Percentiles rank a stretch among this genome's conserved stretches.
Conservation (phyloP, 2,113 vertebrate genomes). For the Cichladusa arquata region DNA sequence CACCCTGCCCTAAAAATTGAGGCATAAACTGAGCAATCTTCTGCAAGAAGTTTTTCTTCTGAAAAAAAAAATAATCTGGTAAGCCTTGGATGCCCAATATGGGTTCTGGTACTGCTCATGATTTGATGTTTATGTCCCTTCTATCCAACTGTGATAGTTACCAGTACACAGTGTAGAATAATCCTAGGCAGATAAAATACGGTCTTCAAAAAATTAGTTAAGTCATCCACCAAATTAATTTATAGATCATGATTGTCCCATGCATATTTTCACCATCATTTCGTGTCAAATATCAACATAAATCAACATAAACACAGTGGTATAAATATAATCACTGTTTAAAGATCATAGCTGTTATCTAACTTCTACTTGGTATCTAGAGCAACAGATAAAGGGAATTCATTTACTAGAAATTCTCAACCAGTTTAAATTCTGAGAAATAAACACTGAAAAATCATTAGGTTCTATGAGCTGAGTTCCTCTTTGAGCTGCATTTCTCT, state of each 20-base stretch:
- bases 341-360: not conserved
- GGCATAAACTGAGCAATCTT: not conserved
- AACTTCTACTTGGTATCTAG: not conserved
- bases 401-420: not conserved
- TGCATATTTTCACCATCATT: not conserved
- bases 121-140: not conserved
- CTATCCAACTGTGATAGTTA: not conserved
- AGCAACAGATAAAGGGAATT: not conserved
- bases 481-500: not conserved
- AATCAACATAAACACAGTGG: not conserved
- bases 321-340: not conserved
- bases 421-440: not conserved
- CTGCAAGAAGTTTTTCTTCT: not conserved
- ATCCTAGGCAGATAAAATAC: not conserved
- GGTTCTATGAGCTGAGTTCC: not conserved
- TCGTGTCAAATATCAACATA: not conserved
- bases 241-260: not conserved
- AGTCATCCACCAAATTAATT: not conserved
- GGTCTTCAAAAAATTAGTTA: not conserved
- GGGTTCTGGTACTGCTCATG: not conserved
- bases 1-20: not conserved
- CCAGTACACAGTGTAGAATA: not conserved
- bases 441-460: not conserved
- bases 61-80: not conserved
- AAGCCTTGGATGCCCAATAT: fast-evolving